Evolutionary conservation across 35 echinoderm and acorn worm genomes (phyloP).

Genomic region (Amphiura filiformis): DNA sequence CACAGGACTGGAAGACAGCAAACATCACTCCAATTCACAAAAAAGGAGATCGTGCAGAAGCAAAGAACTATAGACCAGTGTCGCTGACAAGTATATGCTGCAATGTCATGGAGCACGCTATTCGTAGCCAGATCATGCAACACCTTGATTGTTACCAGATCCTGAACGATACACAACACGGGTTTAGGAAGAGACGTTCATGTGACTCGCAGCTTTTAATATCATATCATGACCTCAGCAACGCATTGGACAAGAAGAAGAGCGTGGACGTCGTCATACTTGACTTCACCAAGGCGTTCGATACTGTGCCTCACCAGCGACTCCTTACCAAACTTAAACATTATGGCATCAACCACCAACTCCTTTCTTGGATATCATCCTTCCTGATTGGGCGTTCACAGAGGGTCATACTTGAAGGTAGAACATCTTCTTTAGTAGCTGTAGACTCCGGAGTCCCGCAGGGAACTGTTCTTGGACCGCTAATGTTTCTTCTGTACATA

Average conservation of each 20-base stretch:
- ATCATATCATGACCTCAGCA: conserved; percentile 9
- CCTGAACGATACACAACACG: conserved; percentile 44
- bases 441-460: conserved; percentile 28
- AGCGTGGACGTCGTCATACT: conserved; percentile 18
- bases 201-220: conserved; percentile 41
- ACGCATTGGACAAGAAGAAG: not conserved
- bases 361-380: conserved; percentile 2
- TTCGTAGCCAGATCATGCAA: conserved; percentile 29
- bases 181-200: conserved; percentile 18
- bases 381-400: conserved; percentile 35
- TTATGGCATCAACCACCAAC: conserved; percentile 36
- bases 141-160: conserved; percentile 31
- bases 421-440: conserved; percentile 5
- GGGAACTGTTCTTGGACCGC: conserved; percentile 29
- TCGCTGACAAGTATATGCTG: conserved; percentile 39
- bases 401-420: conserved; percentile 27
- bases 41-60: conserved; percentile 23
- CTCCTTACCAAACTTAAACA: conserved; percentile 29
- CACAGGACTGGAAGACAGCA: conserved; percentile 30
- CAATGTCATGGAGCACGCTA: conserved; percentile 43
- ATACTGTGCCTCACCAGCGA: conserved; percentile 22
- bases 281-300: conserved; percentile 42
- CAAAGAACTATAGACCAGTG: conserved; percentile 50
- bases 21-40: conserved; percentile 41
- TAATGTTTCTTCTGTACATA: conserved; percentile 40